Base-by-base conservation (phyloP, 1,140 invertebrate genomes). In the Spodoptera frugiperda region DNA sequence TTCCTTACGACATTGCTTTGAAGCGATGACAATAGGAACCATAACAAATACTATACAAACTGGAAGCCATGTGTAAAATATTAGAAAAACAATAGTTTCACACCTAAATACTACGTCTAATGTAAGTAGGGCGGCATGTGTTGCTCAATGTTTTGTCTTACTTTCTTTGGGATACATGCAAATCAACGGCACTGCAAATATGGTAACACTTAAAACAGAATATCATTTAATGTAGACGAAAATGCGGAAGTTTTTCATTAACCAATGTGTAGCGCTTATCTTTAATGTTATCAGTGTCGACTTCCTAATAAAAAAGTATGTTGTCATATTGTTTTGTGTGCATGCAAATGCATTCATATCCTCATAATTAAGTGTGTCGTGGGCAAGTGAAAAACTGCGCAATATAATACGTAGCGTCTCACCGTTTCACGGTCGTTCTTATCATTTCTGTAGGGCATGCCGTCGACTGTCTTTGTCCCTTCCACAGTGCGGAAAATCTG, bases 391-490 rank as follows among this genome's bases (percentile, higher is more conserved):
- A 49, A 63, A 48, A 48, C 61, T 65, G 61, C 61, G 61, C 61
- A 65, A 49, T 65, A 21, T 12, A 39, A 19, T 65, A 48, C 61
- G 61, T 25, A 65, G 44, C 33, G 11, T 39, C 11, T 65, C 39
- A 5, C 17, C 61, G 44, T 21, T 17, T 65, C 61, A 65, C 10
- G 61, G 61, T 44, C 61, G 61, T 65, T 2, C 44, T 65, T 65
- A 65, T 65, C 61, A 65, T 17, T 11, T 14, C 57, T n/a, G 49
- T 65, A 63, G 59, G 15, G 33, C 10, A 19, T 5, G 39, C 39
- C 9, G 33, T 21, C 59, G 5, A 61, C n/a, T 65, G 39, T 14
- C 61, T 65, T 65, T 65, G 61, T 65, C 61, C 61, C 61, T 65
- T 65, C 8, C 19, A 48, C 17, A 48, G 39, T 48, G 19, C 44